Evolutionary conservation across 2,888 invertebrate genomes (phyloP).

Genomic region (Galerucella pusilla): DNA sequence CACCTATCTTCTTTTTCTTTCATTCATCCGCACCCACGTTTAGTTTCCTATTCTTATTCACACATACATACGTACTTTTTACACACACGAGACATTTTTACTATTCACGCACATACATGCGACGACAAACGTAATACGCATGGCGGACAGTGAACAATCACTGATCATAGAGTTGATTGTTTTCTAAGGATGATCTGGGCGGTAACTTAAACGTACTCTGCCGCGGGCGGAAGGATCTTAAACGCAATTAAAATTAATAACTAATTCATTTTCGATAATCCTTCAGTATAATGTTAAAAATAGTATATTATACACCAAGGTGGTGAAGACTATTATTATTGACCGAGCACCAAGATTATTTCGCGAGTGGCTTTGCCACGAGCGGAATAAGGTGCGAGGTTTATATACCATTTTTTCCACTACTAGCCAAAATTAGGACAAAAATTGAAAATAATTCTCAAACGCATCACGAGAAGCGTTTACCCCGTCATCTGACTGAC

Average conservation of each 20-base stretch:
- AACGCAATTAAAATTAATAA: not conserved
- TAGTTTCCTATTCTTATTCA: conserved; percentile 17
- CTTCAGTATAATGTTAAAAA: too few relatives aligned
- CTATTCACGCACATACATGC: conserved; percentile 20
- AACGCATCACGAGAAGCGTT: too few relatives aligned
- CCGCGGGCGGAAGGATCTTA: not conserved
- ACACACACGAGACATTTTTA: conserved; percentile 16
- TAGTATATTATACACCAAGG: too few relatives aligned
- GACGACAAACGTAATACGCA: conserved; percentile 16
- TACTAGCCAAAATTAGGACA: too few relatives aligned
- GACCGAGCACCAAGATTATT: too few relatives aligned
- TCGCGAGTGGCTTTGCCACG: too few relatives aligned
- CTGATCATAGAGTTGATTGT: conserved; percentile 6
- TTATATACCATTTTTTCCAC: too few relatives aligned
- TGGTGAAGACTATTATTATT: too few relatives aligned
- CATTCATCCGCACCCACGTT: conserved; percentile 15
- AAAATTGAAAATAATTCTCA: too few relatives aligned
- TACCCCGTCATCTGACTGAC: too few relatives aligned
- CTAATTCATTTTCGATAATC: not conserved
- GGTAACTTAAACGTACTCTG: not conserved
- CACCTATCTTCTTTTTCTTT: conserved; percentile 24
- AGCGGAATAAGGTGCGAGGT: too few relatives aligned
- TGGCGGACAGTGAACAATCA: conserved; percentile 11
- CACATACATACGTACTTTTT: conserved; percentile 1
- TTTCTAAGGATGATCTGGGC: conserved; percentile 7